These are phyloP conservation scores for Sebastes taczanowskii DNA, from an alignment of 2,797 vertebrate species.

Conservation along the genomic window DNA sequence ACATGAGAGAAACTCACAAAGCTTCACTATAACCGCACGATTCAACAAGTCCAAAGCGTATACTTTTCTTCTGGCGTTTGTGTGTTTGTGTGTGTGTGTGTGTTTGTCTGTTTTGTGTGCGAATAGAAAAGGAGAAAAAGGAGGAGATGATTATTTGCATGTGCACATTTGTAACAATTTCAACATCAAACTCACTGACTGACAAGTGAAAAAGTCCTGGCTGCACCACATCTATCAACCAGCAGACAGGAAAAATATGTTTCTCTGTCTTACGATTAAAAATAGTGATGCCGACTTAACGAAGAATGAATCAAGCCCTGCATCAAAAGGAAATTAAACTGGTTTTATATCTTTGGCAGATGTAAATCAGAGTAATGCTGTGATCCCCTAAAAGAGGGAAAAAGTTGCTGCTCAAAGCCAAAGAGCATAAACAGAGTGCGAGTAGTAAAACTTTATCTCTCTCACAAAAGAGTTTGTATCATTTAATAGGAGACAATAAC, in stretches of 20 bases:
- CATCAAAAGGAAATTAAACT: slow-evolving; percentile 6
- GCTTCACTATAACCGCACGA: slow-evolving; percentile 29
- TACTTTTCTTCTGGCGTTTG: not conserved
- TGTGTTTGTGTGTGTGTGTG: not conserved
- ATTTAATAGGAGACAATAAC: slow-evolving; percentile 21
- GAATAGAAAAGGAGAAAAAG: slow-evolving; percentile 1
- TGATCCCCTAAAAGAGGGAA: slow-evolving; percentile 8
- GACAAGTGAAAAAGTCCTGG: slow-evolving; percentile 21
- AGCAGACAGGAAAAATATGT: not conserved
- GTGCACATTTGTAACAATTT: slow-evolving; percentile 44
- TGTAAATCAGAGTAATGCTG: slow-evolving; percentile 46
- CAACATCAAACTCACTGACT: slow-evolving; percentile 4
- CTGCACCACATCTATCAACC: slow-evolving; percentile 22
- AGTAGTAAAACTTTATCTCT: slow-evolving; percentile 47
- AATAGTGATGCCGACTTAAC: slow-evolving; percentile 6
- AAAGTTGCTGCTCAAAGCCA: slow-evolving; percentile 18
- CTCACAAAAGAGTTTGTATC: slow-evolving; percentile 4
- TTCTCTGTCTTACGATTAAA: slow-evolving; percentile 9
- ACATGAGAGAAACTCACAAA: slow-evolving; percentile 58
- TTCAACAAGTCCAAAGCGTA: slow-evolving; percentile 43
- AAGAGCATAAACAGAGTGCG: not conserved
- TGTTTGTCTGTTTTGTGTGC: slow-evolving; percentile 8
- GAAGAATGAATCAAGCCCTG: slow-evolving; percentile 1
- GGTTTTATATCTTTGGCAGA: slow-evolving; percentile 29
- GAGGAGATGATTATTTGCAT: slow-evolving; percentile 16